These are phyloP conservation scores for Allygus modestus DNA, from an alignment of 2,888 invertebrate species.

Conservation along the genomic window DNA sequence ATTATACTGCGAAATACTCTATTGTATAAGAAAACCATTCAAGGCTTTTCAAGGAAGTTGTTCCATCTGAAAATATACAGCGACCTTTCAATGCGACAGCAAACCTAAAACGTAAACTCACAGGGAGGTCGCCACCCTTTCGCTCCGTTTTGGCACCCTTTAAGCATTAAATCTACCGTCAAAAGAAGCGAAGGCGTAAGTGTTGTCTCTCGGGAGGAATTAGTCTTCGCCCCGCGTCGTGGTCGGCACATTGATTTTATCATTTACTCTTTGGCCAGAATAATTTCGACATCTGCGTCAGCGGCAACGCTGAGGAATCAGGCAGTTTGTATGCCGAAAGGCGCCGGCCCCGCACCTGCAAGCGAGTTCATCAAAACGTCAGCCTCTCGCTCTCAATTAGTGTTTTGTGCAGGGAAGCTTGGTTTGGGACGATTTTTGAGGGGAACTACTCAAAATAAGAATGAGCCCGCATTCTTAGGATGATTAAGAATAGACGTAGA, in stretches of 20 bases:
- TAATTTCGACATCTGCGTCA: constrained; percentile 49
- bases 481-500: too few species aligned
- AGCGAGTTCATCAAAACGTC: background rate
- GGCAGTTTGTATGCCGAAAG: constrained; percentile 25
- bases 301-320: background rate
- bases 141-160: constrained; percentile 25
- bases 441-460: constrained; percentile 4
- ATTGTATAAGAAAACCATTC: too few species aligned
- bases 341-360: background rate
- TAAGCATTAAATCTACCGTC: constrained; percentile 38
- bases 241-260: constrained; percentile 53
- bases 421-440: background rate
- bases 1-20: too few species aligned
- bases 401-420: background rate
- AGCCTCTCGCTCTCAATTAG: constrained; percentile 15
- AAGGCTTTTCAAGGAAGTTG: too few species aligned
- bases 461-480: too few species aligned
- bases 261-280: constrained; percentile 45
- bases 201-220: constrained; percentile 27
- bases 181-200: background rate
- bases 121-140: constrained; percentile 16
- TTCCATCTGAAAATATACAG: too few species aligned
- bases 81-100: background rate
- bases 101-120: background rate
- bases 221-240: background rate